Evolutionary conservation across 2,797 vertebrate genomes (phyloP).

Genomic region (Potorous gilbertii): DNA sequence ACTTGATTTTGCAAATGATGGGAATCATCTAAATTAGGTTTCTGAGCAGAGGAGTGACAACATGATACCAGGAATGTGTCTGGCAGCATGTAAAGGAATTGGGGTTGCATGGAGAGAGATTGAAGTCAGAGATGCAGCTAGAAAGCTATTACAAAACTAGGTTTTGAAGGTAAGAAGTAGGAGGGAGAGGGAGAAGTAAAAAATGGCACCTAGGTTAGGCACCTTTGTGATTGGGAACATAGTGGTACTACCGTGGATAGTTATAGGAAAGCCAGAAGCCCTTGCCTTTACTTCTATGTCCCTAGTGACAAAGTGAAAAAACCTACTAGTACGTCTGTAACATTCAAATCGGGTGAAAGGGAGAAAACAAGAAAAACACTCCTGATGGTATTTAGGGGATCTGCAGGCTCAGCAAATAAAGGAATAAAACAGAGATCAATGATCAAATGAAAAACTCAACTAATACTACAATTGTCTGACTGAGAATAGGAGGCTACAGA

Average conservation of each 20-base stretch:
- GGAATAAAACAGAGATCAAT: neutral
- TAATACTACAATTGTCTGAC: neutral
- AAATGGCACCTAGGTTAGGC: neutral
- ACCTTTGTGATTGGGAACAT: neutral
- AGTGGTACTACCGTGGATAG: neutral
- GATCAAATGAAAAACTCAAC: neutral
- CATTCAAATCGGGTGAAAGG: neutral
- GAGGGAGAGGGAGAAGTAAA: neutral
- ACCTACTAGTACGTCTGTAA: neutral
- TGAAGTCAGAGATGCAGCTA: neutral
- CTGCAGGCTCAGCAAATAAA: neutral
- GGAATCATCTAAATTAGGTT: too few relatives aligned
- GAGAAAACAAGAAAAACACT: neutral
- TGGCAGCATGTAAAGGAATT: too few relatives aligned
- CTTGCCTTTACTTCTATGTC: neutral
- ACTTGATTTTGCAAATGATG: too few relatives aligned
- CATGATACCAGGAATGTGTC: too few relatives aligned
- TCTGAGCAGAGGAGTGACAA: too few relatives aligned
- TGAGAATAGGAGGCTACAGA: neutral
- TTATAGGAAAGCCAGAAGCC: neutral
- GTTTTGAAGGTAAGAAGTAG: neutral
- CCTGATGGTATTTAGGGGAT: neutral
- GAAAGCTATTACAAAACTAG: neutral
- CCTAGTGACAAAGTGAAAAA: neutral
- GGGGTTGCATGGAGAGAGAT: too few relatives aligned